A percentile compares a stretch with the other conserved stretches of the same genome.
phyloP scores from a whole-genome alignment of 2,113 vertebrate genomes.

The Microtus pennsylvanicus region DNA sequence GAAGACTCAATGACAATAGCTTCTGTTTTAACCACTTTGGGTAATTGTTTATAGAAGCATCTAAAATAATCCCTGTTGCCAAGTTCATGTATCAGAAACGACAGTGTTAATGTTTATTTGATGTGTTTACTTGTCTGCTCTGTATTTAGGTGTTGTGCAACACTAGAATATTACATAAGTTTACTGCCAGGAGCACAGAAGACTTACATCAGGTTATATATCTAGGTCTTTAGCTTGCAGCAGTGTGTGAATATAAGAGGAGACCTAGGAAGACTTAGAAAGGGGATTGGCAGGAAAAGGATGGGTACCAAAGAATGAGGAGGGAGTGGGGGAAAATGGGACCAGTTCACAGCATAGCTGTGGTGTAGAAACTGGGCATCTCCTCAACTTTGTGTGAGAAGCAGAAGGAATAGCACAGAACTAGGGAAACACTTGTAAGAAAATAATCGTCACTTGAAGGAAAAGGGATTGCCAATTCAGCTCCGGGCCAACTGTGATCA shows the following conservation, averaged over 20 bases:
- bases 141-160: not conserved
- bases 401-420: not conserved
- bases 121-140: not conserved
- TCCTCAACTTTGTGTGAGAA: not conserved
- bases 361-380: not conserved
- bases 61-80: not conserved
- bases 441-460: not conserved
- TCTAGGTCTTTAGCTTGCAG: not conserved
- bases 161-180: not conserved
- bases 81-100: slow-evolving; percentile 1
- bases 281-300: rapidly evolving
- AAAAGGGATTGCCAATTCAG: not conserved
- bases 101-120: not conserved
- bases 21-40: not conserved
- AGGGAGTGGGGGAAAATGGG: not conserved
- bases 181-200: not conserved
- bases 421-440: not conserved
- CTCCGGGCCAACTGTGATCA: not conserved
- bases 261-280: not conserved
- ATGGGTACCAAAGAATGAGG: rapidly evolving
- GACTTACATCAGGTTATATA: not conserved
- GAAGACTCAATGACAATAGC: not conserved
- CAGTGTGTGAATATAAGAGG: no score
- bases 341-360: rapidly evolving
- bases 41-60: not conserved